Conservation (phyloP, 1,140 invertebrate genomes). For the Cyclina sinensis region DNA sequence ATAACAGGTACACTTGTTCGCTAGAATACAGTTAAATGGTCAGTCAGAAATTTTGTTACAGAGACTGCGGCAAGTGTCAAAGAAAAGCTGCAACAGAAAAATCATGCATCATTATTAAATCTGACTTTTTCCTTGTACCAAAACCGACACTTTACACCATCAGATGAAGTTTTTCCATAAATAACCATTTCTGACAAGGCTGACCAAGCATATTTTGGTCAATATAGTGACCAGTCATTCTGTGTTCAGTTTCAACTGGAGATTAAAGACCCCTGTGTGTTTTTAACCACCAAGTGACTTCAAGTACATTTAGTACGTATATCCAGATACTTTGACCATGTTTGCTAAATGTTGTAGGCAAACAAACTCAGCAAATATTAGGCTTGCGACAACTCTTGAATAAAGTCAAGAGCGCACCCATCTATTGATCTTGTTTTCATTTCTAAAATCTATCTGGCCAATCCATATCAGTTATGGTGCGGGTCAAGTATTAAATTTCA, state of each 20-base stretch:
- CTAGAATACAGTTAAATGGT: no score
- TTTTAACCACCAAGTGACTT: not conserved
- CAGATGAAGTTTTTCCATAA: no score
- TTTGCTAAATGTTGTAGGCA: not conserved
- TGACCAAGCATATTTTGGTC: no score
- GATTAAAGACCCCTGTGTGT: not conserved
- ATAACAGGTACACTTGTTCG: no score
- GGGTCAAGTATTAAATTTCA: not conserved
- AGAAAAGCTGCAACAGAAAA: no score
- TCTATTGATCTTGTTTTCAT: slow-evolving; percentile 27
- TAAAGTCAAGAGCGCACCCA: slow-evolving; percentile 10
- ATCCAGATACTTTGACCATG: slow-evolving; percentile 9
- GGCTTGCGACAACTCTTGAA: slow-evolving; percentile 1
- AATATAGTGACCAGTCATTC: not conserved
- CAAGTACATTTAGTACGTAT: not conserved
- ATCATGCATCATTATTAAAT: no score
- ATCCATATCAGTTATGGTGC: not conserved
- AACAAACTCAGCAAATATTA: slow-evolving; percentile 24
- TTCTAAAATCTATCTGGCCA: slow-evolving; percentile 21
- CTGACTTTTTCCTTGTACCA: no score
- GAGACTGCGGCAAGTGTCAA: no score
- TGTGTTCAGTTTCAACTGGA: not conserved
- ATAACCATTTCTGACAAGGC: no score
- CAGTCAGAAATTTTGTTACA: no score
- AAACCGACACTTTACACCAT: no score